Conservation (phyloP, 2,888 invertebrate species). For the Pyrocoelia pectoralis region DNA sequence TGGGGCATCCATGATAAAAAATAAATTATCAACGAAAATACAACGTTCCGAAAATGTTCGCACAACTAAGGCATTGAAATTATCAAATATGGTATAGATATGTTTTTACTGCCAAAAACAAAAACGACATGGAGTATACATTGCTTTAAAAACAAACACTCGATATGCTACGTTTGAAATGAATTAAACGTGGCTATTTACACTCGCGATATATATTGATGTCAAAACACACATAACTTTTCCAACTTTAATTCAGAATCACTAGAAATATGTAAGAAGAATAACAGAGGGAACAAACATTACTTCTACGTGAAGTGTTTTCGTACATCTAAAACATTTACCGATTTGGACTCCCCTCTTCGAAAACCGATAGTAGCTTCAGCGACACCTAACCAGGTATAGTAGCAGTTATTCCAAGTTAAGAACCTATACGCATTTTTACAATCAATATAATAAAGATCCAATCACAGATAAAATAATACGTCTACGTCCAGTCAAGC, state of each 20-base stretch:
- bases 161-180: not conserved
- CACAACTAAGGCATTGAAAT: not conserved
- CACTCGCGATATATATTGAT: not conserved
- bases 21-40: constrained; percentile 5
- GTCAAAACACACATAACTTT: not conserved
- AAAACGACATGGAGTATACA: not conserved
- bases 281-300: not conserved
- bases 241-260: constrained; percentile 2
- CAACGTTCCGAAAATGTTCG: not conserved
- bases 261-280: not conserved
- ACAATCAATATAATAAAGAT: too few species aligned
- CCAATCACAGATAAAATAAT: too few species aligned
- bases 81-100: not conserved
- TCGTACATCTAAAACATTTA: not conserved
- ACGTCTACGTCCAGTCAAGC: too few species aligned
- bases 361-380: not conserved
- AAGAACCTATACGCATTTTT: too few species aligned
- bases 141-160: not conserved
- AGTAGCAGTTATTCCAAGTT: too few species aligned
- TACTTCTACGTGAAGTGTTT: not conserved
- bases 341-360: not conserved
- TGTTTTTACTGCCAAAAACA: not conserved
- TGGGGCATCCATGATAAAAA: constrained; percentile 24
- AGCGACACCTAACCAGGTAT: not conserved
- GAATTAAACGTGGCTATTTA: not conserved